Percentiles rank a stretch among this genome's conserved stretches.
Conservation (phyloP, 1,140 invertebrate genomes). For the Matsumurasca onukii region DNA sequence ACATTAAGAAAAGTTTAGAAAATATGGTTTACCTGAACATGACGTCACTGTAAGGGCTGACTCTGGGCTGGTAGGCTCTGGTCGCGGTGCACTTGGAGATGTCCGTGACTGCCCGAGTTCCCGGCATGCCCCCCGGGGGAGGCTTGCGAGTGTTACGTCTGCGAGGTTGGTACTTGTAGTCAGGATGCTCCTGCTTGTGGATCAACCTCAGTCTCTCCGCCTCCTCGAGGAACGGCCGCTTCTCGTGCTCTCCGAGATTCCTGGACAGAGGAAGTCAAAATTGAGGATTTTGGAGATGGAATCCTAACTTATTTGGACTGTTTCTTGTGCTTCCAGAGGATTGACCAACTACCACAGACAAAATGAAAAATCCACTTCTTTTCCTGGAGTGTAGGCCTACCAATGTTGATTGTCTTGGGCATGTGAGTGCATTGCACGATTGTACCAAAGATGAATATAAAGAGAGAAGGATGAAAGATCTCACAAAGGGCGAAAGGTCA, state of each 20-base stretch:
- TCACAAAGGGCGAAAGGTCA: too few relatives aligned
- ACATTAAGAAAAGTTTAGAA: too few relatives aligned
- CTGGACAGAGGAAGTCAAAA: constrained; percentile 55
- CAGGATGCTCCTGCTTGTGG: constrained; percentile 87
- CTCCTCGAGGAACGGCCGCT: constrained; percentile 89
- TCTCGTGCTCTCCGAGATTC: constrained; percentile 79
- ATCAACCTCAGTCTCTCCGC: constrained; percentile 83
- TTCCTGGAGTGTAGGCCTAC: too few relatives aligned
- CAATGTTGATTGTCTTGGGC: too few relatives aligned
- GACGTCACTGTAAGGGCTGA: constrained; percentile 3
- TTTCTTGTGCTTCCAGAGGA: too few relatives aligned
- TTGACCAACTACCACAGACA: too few relatives aligned
- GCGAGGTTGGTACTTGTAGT: constrained; percentile 69
- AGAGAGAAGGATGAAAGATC: too few relatives aligned
- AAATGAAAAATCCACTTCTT: too few relatives aligned
- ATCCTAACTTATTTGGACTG: too few relatives aligned
- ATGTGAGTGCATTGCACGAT: too few relatives aligned
- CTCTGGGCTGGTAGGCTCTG: constrained; percentile 1
- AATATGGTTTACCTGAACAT: constrained; percentile 30
- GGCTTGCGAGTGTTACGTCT: constrained; percentile 39
- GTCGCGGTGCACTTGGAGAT: neutral
- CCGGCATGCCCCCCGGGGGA: neutral
- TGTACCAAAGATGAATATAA: too few relatives aligned
- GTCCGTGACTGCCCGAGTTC: neutral
- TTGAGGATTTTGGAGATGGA: too few relatives aligned